Evolutionary conservation across 2,797 vertebrate species (phyloP).

Genomic region (Anolis apletophallus): DNA sequence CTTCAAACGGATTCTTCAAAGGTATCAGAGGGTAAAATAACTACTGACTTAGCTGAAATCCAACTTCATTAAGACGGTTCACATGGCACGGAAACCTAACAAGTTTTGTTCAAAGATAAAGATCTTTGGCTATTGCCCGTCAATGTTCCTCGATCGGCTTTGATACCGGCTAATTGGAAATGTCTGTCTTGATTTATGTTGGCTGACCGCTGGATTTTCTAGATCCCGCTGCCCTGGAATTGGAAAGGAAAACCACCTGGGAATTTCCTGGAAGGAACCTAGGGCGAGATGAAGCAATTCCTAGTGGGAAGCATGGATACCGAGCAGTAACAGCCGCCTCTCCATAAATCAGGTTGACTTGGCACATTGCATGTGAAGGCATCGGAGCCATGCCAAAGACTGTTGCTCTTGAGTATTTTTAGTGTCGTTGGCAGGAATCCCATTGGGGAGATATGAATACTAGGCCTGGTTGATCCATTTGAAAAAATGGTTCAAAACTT

Average conservation of each 20-base stretch:
- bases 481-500: too few species aligned
- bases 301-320: neutral
- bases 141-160: conserved; percentile 70
- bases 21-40: conserved; percentile 66
- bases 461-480: too few species aligned
- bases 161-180: conserved; percentile 73
- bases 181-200: conserved; percentile 57
- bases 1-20: conserved; percentile 70
- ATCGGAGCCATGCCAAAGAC: neutral
- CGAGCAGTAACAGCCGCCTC: conserved; percentile 17
- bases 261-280: conserved; percentile 39
- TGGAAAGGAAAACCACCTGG: neutral
- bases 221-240: conserved; percentile 40
- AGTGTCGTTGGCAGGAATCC: too few species aligned
- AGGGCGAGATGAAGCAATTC: conserved; percentile 4
- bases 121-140: conserved; percentile 72
- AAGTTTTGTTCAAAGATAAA: conserved; percentile 76
- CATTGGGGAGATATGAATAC: too few species aligned
- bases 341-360: neutral
- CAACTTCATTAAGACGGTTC: conserved; percentile 70
- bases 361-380: neutral
- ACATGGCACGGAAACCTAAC: conserved; percentile 68
- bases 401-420: too few species aligned
- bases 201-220: conserved; percentile 41
- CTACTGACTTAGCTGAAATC: conserved; percentile 64